Evolutionary conservation across 2,888 invertebrate genomes (phyloP).

Genomic region (Erebia aethiops): DNA sequence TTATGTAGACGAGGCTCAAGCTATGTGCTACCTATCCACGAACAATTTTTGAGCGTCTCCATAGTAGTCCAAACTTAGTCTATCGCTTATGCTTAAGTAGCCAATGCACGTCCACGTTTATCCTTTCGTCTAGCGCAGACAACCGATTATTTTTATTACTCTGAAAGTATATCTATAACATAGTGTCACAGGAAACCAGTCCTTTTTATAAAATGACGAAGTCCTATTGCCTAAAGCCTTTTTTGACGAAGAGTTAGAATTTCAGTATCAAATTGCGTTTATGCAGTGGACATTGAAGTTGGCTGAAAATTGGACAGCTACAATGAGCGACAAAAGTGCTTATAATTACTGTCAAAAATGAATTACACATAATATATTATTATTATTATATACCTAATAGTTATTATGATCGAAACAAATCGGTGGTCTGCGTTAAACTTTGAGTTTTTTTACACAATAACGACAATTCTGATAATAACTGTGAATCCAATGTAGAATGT

Average conservation of each 20-base stretch:
- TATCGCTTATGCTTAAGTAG: no score
- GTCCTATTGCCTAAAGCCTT: not conserved
- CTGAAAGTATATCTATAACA: not conserved
- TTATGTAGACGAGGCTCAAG: no score
- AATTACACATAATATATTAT: not conserved
- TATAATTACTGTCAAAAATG: not conserved
- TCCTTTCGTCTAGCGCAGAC: not conserved
- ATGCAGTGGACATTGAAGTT: no score
- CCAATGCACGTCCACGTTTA: no score
- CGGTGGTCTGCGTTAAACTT: not conserved
- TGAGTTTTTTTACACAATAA: slow-evolving; percentile 27
- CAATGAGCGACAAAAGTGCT: no score
- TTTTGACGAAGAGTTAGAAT: not conserved
- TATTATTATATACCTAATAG: not conserved
- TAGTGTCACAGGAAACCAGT: not conserved
- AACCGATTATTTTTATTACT: not conserved
- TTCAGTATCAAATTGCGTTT: not conserved
- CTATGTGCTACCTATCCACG: no score
- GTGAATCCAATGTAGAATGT: slow-evolving; percentile 35
- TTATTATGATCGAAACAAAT: not conserved
- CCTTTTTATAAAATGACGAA: not conserved
- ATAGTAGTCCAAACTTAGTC: no score
- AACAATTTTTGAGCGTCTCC: no score
- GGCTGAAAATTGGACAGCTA: no score
- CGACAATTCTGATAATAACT: slow-evolving; percentile 26